Evolutionary conservation across 2,113 vertebrate species (phyloP), one percentile per base, ranked within the genome.

Genomic region (Miniopterus natalensis): DNA sequence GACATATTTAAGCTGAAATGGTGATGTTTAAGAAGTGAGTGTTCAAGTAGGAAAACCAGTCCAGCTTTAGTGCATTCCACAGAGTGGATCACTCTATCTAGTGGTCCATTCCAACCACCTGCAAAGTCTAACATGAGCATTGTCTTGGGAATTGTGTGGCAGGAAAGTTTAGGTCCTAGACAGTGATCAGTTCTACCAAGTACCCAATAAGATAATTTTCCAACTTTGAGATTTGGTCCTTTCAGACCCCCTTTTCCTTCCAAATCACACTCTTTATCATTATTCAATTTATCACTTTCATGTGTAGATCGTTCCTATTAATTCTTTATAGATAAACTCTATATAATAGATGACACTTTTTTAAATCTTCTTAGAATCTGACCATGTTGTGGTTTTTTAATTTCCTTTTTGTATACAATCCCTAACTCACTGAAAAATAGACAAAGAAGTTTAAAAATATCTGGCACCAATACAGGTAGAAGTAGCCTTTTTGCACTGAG

Each of bases 21-120:
- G 53, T 88, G 59, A 75, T 71, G 92, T 77, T 63, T 88, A 90
- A 49, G 75, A 75, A 90, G 94, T 17, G 14, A 36, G 8, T 49
- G 7, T 57, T 90, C 61, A 59, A 63, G 14, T 29, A 74, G 49
- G 42, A 90, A 53, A 92, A 91, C 40, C 15, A 88, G 70, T 27
- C 10, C 70, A 40, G 17, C 3, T 71, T 84, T 40, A 63, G 2
- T 36, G 21, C 20, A 20, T 89, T 21, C 57, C 13, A 42, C 7
- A 55, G 27, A 70, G 49, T 81, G 57, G 83, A 78, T 71, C 36
- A 36, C 36, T 36, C 36, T 36, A 14, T 15, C 31, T 21, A 3
- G 6, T 79, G 53, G 81, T 66, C 8, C 31, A 29, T 68, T 59
- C n/a, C 63, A 74, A 79, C 3, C 18, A 86, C 36, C 88, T 83